Base-by-base conservation (phyloP, 1,140 invertebrate species). In the Paraescarpia echinospica region DNA sequence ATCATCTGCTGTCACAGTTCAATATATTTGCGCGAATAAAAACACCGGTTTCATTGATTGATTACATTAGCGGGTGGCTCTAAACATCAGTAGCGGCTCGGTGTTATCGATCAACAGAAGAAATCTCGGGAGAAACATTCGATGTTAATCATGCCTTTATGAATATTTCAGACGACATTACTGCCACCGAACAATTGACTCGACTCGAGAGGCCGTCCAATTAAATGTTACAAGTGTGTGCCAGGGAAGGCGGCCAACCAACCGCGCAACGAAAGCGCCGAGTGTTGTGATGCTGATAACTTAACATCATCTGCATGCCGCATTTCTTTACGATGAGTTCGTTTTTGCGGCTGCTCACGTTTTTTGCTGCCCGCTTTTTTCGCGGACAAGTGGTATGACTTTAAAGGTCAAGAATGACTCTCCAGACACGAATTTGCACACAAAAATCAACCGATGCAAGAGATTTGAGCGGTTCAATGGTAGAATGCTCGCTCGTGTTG, bases 121-220 rank as follows among this genome's bases (percentile, higher is more conserved):
- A 77, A 77, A 77, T 77, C 59, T 77, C 59, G 27, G 59, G 59
- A 77, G 59, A 77, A 77, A 77, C 59, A 77, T 77, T 77, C 59
- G 18, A 77, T 77, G 59, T 77, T 77, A 77, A 77, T 77, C 59
- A 77, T 77, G 59, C 59, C 59, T 77, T 77, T 77, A 77, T 77
- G 59, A 77, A 77, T 77, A 77, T 77, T 77, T 77, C 59, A 77
- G 59, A 77, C 59, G 59, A 18, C 59, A 77, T 77, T 77, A 77
- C 59, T 31, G 59, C 59, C 59, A 77, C 59, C 59, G 59, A 77
- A 77, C 59, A 77, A 77, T 77, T 77, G 59, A 77, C 59, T 77
- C 59, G 59, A 27, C 59, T 77, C 59, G 27, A 2, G 59, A 31
- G 59, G 59, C 59, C 59, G 59, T 77, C 59, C 59, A 77, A 77